These are phyloP conservation scores for Eumeta japonica DNA, from an alignment of 1,140 invertebrate genomes.

Conservation along the genomic window DNA sequence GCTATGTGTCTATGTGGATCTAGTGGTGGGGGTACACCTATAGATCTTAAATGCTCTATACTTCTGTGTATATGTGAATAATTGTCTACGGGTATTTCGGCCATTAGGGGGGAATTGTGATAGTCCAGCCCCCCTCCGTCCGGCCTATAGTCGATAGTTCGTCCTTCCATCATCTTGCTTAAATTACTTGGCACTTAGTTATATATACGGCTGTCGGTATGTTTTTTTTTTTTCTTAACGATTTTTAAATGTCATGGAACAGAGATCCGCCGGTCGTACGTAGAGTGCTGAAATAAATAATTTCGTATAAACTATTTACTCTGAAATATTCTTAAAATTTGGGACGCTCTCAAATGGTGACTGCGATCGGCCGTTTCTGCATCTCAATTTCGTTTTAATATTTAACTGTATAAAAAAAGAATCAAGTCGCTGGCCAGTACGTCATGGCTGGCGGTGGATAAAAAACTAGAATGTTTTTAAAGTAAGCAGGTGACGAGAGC, in stretches of 20 bases:
- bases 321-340: background rate
- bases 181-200: slow-evolving; percentile 43
- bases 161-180: slow-evolving; percentile 60
- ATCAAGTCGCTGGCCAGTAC: background rate
- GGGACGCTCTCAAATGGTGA: background rate
- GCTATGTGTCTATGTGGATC: slow-evolving; percentile 53
- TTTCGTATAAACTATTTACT: background rate
- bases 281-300: background rate
- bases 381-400: background rate
- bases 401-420: background rate
- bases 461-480: slow-evolving; percentile 44
- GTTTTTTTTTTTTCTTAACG: slow-evolving; percentile 28
- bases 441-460: slow-evolving; percentile 23
- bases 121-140: slow-evolving; percentile 60
- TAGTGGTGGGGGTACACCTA: slow-evolving; percentile 60
- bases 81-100: slow-evolving; percentile 61
- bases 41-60: slow-evolving; percentile 65
- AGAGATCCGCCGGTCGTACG: slow-evolving; percentile 46
- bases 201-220: slow-evolving; percentile 43
- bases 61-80: slow-evolving; percentile 67
- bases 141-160: slow-evolving; percentile 60
- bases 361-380: no score
- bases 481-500: slow-evolving; percentile 45
- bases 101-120: slow-evolving; percentile 63
- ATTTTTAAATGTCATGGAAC: slow-evolving; percentile 47